Base-by-base conservation (phyloP, 1,140 invertebrate species). In the Drosophila rufa region DNA sequence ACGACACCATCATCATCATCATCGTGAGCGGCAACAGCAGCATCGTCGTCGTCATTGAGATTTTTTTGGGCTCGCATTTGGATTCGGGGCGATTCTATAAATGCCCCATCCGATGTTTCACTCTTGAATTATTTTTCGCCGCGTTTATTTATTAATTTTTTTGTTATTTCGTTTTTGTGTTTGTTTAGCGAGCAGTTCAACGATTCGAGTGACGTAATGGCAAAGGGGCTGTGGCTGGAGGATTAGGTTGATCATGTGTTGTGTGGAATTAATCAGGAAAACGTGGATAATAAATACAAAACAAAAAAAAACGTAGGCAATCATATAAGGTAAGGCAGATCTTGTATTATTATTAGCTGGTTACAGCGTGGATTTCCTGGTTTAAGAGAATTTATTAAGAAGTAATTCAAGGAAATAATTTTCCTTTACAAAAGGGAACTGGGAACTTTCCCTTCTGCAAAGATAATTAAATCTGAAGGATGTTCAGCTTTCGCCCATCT, bases 1-100 rank as follows among this genome's bases (percentile, higher is more conserved):
- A 90, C 84, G 84, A 89, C 84, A 87, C 69, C 76, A 70, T 36
- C 66, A 77, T 57, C 78, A 75, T 55, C 71, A 84, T 55, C 75
- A 78, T 81, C 48, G 67, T 60, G 56, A 22, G 9, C 51, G 61
- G 53, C 47, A 19, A 19, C 53, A 67, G 50, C 46, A 48, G 9
- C 33, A 62, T n/a, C 53, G 55, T 58, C 55, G 40, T 46, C 69
- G 69, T 75, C 73, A 75, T 62, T 74, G 58, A 38, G 55, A 38
- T 73, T 73, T 42, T 57, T 38, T 73, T 43, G 47, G 48, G 64
- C 45, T 73, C 36, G 30, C 12, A 47, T 60, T 70, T 38, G 53
- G 38, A 22, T 71, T 30, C 33, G 50, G 79, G 60, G 50, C 30
- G 55, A 56, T 77, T 84, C 82, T 71, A 71, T 79, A 73, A 82